Conservation (phyloP, 2,888 invertebrate species). For the Cheilosia vulpina region DNA sequence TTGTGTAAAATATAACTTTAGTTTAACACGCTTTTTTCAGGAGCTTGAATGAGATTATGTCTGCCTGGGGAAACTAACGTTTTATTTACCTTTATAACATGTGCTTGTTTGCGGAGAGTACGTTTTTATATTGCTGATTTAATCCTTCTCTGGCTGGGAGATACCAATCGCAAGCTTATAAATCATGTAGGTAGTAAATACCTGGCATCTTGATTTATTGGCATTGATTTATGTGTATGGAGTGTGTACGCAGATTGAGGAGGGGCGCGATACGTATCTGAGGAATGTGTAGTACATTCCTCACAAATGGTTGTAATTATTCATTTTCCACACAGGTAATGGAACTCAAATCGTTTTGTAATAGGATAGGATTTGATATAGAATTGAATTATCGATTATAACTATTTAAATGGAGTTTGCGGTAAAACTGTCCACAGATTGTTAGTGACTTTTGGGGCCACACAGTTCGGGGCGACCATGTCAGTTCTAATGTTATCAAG, state of each 20-base stretch:
- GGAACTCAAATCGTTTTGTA: background rate
- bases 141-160: background rate
- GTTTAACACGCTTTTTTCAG: too few relatives aligned
- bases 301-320: background rate
- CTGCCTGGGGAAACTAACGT: too few relatives aligned
- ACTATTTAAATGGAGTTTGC: too few relatives aligned
- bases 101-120: too few relatives aligned
- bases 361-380: background rate
- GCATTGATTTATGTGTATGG: conserved; percentile 13
- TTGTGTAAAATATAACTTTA: background rate
- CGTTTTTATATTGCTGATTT: too few relatives aligned
- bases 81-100: too few relatives aligned
- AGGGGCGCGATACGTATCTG: background rate
- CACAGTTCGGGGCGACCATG: background rate
- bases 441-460: background rate
- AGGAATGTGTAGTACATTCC: background rate
- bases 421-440: too few relatives aligned
- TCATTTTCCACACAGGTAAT: background rate
- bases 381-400: background rate
- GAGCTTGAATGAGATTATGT: too few relatives aligned
- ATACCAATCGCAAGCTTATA: conserved; percentile 14
- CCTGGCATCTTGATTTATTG: conserved; percentile 18
- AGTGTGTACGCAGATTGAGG: background rate
- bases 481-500: background rate
- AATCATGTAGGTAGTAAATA: conserved; percentile 16